Evolutionary conservation across 2,797 vertebrate genomes (phyloP).

Genomic region (Neostethus bicornis): DNA sequence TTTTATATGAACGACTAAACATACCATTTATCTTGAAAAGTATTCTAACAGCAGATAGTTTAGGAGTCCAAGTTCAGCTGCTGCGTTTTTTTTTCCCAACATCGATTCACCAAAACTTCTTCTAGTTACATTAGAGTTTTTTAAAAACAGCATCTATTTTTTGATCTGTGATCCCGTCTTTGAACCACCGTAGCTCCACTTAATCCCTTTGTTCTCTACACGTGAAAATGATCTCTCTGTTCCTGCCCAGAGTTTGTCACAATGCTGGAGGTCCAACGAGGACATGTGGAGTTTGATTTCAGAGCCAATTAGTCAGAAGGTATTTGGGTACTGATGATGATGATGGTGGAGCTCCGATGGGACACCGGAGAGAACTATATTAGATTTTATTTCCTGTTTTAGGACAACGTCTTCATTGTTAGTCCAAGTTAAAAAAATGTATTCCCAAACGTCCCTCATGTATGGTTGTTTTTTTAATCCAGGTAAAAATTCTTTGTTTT

Average conservation of each 20-base stretch:
- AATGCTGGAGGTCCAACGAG: slow-evolving; percentile 47
- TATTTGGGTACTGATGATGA: slow-evolving; percentile 52
- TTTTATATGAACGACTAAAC: no score
- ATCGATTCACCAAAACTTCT: no score
- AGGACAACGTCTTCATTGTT: slow-evolving; percentile 62
- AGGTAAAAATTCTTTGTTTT: no score
- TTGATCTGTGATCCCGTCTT: background rate
- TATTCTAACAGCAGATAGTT: no score
- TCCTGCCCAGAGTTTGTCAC: slow-evolving; percentile 23
- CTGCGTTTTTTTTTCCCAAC: no score
- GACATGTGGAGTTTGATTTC: slow-evolving; percentile 65
- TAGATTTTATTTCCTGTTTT: slow-evolving; percentile 65
- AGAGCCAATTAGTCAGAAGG: slow-evolving; percentile 70
- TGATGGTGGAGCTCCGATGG: slow-evolving; percentile 18
- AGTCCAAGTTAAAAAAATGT: slow-evolving; percentile 34
- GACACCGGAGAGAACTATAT: slow-evolving; percentile 44
- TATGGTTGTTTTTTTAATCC: slow-evolving; percentile 10
- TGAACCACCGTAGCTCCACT: background rate
- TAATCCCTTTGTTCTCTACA: slow-evolving; percentile 36
- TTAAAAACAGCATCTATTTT: background rate
- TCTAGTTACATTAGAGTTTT: no score
- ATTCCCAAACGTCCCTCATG: slow-evolving; percentile 27
- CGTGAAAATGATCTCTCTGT: slow-evolving; percentile 42
- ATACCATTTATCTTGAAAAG: no score
- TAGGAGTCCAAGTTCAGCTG: no score